phyloP scores from a whole-genome alignment of 2,888 invertebrate species.

The Cephus sareptanus region DNA sequence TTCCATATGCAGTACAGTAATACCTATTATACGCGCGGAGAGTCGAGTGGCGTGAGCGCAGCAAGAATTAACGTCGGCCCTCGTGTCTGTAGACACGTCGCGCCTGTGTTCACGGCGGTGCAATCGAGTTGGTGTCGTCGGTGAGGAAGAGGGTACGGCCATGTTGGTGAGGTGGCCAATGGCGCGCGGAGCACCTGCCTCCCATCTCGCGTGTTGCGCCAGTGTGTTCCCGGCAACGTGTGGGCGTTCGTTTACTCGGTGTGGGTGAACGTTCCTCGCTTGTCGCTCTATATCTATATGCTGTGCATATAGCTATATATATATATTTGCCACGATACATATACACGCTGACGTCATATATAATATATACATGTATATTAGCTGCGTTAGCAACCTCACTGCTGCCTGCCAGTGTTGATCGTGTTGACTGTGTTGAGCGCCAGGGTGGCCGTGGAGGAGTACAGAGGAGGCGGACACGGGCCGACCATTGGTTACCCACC shows the following conservation, averaged over 20 bases:
- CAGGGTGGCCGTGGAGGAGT: conserved; percentile 12
- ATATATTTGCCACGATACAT: not conserved
- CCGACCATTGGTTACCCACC: conserved; percentile 19
- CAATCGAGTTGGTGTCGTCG: conserved; percentile 46
- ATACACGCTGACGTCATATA: not conserved
- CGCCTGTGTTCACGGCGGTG: conserved; percentile 49
- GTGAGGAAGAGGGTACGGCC: conserved; percentile 47
- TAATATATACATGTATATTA: conserved; percentile 13
- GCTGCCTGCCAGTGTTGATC: conserved; percentile 8
- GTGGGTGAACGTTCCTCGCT: conserved; percentile 33
- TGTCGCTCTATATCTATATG: conserved; percentile 1
- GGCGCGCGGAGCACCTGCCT: conserved; percentile 65
- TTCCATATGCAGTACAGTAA: not conserved
- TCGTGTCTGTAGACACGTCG: conserved; percentile 11
- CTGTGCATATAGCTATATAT: not conserved
- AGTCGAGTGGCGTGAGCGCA: not conserved
- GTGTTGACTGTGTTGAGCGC: not conserved
- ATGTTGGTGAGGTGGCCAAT: conserved; percentile 65
- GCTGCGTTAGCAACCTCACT: conserved; percentile 6
- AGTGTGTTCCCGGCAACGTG: conserved; percentile 51
- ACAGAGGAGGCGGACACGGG: conserved; percentile 12
- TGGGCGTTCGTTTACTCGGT: conserved; percentile 50
- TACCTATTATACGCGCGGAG: not conserved
- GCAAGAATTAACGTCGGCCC: conserved; percentile 10
- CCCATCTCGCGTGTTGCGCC: conserved; percentile 54